A percentile compares a stretch with the other conserved stretches of the same genome.
These are phyloP conservation scores for Thelaira solivaga DNA, from an alignment of 2,888 invertebrate species.

Conservation along the genomic window DNA sequence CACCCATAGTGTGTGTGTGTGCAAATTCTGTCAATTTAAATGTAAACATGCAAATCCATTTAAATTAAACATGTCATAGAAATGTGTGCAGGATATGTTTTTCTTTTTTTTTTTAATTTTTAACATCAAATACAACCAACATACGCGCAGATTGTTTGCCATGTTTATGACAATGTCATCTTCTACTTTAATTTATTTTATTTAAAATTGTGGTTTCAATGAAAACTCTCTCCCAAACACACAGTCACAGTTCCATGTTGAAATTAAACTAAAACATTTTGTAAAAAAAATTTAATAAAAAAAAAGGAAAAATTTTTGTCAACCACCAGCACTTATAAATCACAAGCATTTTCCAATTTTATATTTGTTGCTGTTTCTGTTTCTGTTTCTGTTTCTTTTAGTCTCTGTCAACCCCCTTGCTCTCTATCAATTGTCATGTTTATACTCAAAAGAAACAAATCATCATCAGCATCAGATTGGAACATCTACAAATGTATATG, in stretches of 20 bases:
- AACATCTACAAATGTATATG: background rate
- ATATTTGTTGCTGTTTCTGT: too few relatives aligned
- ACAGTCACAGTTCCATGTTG: too few relatives aligned
- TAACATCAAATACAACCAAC: too few relatives aligned
- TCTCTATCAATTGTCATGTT: slow-evolving; percentile 3
- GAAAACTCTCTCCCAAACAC: too few relatives aligned
- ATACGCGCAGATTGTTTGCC: background rate
- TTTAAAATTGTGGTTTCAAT: background rate
- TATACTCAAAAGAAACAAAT: background rate
- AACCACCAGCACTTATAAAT: slow-evolving; percentile 1
- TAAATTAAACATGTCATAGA: slow-evolving; percentile 43
- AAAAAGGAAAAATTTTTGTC: background rate
- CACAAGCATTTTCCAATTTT: too few relatives aligned
- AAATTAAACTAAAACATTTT: too few relatives aligned
- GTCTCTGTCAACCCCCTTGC: too few relatives aligned
- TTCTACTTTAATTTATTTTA: background rate
- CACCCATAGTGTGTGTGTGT: background rate
- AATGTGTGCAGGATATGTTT: slow-evolving; percentile 9
- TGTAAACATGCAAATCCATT: slow-evolving; percentile 47
- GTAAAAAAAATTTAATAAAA: background rate
- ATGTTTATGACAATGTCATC: background rate
- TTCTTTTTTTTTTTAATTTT: background rate
- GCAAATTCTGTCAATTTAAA: slow-evolving; percentile 27
- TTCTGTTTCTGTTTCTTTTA: too few relatives aligned
- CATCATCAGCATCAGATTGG: background rate